Conservation (phyloP, 2,113 vertebrate genomes). For the Burhinus oedicnemus region DNA sequence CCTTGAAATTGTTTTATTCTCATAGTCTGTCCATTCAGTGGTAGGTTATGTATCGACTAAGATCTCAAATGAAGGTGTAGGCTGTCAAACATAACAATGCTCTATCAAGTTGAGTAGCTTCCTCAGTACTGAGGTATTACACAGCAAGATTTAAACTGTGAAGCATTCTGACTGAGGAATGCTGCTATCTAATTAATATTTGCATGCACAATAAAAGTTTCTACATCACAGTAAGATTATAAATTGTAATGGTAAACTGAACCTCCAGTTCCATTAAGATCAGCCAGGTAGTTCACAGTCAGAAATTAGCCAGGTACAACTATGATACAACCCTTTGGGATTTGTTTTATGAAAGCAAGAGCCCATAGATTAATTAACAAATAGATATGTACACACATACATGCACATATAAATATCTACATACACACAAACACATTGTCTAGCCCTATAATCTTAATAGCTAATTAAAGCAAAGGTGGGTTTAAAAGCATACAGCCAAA, state of each 20-base stretch:
- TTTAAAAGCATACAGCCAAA: background rate
- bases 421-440: background rate
- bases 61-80: background rate
- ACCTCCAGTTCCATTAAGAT: background rate
- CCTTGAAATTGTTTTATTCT: background rate
- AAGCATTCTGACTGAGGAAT: background rate
- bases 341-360: background rate
- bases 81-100: background rate
- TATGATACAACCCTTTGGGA: background rate
- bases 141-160: background rate
- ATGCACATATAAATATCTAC: background rate
- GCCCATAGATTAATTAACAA: background rate
- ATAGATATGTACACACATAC: background rate
- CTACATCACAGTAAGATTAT: background rate
- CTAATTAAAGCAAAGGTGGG: background rate
- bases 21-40: background rate
- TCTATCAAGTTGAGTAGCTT: background rate
- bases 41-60: background rate
- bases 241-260: background rate
- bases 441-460: background rate
- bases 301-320: background rate
- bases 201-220: background rate
- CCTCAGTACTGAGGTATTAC: background rate
- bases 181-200: background rate
- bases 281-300: background rate